phyloP scores from a whole-genome alignment of 2,888 invertebrate species.

The Tetanocera ferruginea region DNA sequence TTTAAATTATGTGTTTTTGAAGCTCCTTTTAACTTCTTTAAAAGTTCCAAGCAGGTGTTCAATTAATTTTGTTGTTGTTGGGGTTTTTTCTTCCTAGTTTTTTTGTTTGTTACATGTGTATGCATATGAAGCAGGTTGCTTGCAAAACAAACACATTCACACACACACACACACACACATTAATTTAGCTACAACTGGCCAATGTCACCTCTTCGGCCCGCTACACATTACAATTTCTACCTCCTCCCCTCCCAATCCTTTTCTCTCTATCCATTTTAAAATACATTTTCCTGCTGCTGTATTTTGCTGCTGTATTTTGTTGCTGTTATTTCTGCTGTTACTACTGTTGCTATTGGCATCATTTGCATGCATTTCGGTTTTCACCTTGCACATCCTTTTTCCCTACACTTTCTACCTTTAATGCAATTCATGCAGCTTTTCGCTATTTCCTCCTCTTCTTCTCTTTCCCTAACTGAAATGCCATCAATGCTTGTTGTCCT shows the following conservation, averaged over 20 bases:
- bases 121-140: too few species aligned
- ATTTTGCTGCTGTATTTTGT: not conserved
- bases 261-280: too few species aligned
- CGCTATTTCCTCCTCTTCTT: not conserved
- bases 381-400: not conserved
- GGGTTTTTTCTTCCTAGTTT: too few species aligned
- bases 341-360: not conserved
- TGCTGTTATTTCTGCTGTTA: not conserved
- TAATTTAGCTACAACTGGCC: too few species aligned
- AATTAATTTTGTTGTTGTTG: not conserved
- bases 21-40: not conserved
- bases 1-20: not conserved
- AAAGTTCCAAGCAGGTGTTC: not conserved
- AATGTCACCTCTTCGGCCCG: too few species aligned
- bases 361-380: conserved; percentile 1
- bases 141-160: too few species aligned
- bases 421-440: not conserved
- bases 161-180: too few species aligned
- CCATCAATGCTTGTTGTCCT: not conserved
- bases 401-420: not conserved
- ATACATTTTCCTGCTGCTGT: too few species aligned
- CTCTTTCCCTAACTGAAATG: not conserved
- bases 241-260: too few species aligned
- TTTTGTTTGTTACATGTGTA: too few species aligned
- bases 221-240: too few species aligned